Base-by-base conservation (phyloP, 2,113 vertebrate genomes). In the Puma concolor region DNA sequence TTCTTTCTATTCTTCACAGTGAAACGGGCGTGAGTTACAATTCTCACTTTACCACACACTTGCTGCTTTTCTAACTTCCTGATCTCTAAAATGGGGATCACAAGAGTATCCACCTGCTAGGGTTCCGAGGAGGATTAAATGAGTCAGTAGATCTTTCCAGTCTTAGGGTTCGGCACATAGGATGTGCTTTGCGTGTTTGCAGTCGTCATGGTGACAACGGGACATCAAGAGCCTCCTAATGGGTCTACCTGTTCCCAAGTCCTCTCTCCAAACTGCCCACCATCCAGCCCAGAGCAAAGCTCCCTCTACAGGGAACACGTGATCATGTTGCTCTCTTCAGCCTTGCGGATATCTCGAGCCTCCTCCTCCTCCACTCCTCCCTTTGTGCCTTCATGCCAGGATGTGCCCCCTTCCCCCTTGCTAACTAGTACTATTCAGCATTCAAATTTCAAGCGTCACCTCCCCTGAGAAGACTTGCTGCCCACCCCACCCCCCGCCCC, bases 61-160 rank as follows among this genome's bases (percentile, higher is more conserved):
- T 88, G 38, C 67, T 90, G 12, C 71, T 95, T 91, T 31, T 44
- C 48, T 97, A 95, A 88, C 31, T 60, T 94, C 23, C 36, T 94
- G 21, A 48, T 90, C 29, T 94, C 79, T 90, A 82, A 79, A 96
- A 82, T 66, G 74, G 50, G 41, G 94, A 93, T 60, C 57, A 29
- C 72, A 81, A 93, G 91, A 76, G 38, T 41, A 81, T 29, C 54
- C 66, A 57, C 11, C 7, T 85, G 25, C 19, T 5, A 64, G 79
- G 33, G 23, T 63, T 72, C 16, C 38, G 79, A 66, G 38, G 25
- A 96, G 41, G 57, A 36, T 76, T 80, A 91, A 95, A 71, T 44
- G 38, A 88, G 38, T 21, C 67, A 80, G 80, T n/a, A 91, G 54
- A 38, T 76, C 21, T 84, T 66, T 86, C 48, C 82, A 77, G 71